A percentile compares a stretch with the other conserved stretches of the same genome.
Evolutionary conservation across 2,888 invertebrate species (phyloP).

Genomic region (Papilio protenor): DNA sequence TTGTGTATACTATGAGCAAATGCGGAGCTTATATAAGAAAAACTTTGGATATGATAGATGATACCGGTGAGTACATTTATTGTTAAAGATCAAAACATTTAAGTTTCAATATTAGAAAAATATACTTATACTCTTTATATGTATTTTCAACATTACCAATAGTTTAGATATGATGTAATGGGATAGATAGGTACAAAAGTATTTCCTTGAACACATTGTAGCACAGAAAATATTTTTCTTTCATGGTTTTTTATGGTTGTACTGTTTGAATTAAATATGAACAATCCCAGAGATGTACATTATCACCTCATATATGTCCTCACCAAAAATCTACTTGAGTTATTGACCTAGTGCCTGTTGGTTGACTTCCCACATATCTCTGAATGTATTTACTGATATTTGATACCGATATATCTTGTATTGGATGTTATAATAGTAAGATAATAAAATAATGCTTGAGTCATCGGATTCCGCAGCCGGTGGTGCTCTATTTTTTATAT

Average conservation of each 20-base stretch:
- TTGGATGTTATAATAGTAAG: too few relatives aligned
- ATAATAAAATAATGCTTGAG: too few relatives aligned
- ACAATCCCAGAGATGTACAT: too few relatives aligned
- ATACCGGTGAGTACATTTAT: constrained; percentile 61
- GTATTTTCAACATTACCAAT: too few relatives aligned
- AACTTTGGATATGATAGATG: constrained; percentile 87
- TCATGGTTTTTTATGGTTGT: not conserved
- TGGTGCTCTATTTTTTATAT: too few relatives aligned
- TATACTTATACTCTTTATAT: not conserved
- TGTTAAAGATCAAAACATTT: not conserved
- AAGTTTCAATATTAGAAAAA: not conserved
- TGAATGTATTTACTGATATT: too few relatives aligned
- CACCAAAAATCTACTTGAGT: too few relatives aligned
- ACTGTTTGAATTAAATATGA: not conserved
- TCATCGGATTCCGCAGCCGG: too few relatives aligned
- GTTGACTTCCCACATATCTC: too few relatives aligned
- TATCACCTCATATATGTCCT: too few relatives aligned
- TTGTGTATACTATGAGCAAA: constrained; percentile 89
- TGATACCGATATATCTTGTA: too few relatives aligned
- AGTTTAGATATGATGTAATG: not conserved
- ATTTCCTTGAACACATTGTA: not conserved
- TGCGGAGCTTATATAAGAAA: constrained; percentile 89
- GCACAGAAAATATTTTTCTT: not conserved
- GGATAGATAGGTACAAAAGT: not conserved
- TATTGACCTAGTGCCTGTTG: too few relatives aligned